phyloP scores from a whole-genome alignment of 2,888 invertebrate species.

The Flexamia atlantica region DNA sequence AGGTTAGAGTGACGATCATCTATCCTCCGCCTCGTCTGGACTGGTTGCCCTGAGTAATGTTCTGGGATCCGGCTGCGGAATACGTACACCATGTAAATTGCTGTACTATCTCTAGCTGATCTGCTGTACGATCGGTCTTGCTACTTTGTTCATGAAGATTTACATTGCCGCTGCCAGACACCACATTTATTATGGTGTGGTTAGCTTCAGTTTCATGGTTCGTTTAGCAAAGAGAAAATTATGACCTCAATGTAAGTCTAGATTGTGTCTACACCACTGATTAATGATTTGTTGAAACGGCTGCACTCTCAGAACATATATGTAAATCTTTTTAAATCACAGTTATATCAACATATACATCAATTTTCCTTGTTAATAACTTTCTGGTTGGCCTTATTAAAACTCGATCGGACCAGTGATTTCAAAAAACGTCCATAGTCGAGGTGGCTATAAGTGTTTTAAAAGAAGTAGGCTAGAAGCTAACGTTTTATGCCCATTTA shows the following conservation, averaged over 20 bases:
- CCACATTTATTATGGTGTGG: constrained; percentile 1
- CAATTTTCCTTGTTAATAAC: no score
- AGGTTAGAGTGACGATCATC: background rate
- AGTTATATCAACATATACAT: no score
- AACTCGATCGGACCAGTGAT: no score
- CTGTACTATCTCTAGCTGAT: background rate
- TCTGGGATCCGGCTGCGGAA: background rate
- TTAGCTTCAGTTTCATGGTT: constrained; percentile 3
- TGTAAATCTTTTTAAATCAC: no score
- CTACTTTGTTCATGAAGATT: constrained; percentile 33
- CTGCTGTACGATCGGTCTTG: constrained; percentile 32
- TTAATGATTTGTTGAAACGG: no score
- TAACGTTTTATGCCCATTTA: no score
- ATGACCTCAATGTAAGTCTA: background rate
- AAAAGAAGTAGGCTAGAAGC: no score
- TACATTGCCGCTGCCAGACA: background rate
- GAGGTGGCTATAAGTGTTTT: no score
- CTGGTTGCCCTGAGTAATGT: constrained; percentile 8
- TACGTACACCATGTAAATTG: constrained; percentile 19
- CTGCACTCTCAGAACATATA: no score
- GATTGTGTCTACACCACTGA: background rate
- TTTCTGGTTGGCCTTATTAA: no score
- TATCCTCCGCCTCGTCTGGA: background rate
- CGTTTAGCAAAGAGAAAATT: constrained; percentile 16
- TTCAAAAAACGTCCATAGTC: no score